These are phyloP conservation scores for Ennomos erosarius DNA, from an alignment of 2,888 invertebrate genomes.

Conservation along the genomic window DNA sequence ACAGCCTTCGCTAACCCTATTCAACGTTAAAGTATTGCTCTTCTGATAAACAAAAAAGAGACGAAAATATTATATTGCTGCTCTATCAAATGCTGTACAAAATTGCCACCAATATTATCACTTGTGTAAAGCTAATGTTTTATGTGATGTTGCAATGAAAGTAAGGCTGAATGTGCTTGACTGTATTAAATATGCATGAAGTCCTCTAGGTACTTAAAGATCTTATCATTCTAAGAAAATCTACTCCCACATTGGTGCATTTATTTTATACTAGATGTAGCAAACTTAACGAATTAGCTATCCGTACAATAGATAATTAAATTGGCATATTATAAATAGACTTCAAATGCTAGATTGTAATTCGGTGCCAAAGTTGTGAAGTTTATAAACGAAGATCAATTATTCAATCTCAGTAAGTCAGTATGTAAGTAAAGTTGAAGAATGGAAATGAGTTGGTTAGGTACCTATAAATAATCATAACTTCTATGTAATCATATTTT, in stretches of 20 bases:
- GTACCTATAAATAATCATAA: slow-evolving; percentile 41
- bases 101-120: slow-evolving; percentile 16
- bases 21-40: too few relatives aligned
- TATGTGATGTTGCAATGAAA: slow-evolving; percentile 43
- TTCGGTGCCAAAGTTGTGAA: slow-evolving; percentile 75
- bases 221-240: slow-evolving; percentile 46
- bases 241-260: slow-evolving; percentile 63
- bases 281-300: slow-evolving; percentile 22
- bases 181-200: slow-evolving; percentile 44
- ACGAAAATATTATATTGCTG: too few relatives aligned
- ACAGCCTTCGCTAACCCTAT: too few relatives aligned
- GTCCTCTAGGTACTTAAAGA: slow-evolving; percentile 55
- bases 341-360: slow-evolving; percentile 49
- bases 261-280: slow-evolving; percentile 53
- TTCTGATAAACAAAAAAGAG: too few relatives aligned
- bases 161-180: slow-evolving; percentile 51
- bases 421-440: slow-evolving; percentile 24
- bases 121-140: slow-evolving; percentile 16
- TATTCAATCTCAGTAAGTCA: slow-evolving; percentile 23
- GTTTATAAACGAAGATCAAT: slow-evolving; percentile 24
- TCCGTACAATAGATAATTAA: slow-evolving; percentile 23
- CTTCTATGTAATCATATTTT: slow-evolving; percentile 63
- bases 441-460: slow-evolving; percentile 34
- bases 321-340: slow-evolving; percentile 42
- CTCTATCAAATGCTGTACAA: too few relatives aligned